Evolutionary conservation across 2,888 invertebrate species (phyloP), one percentile per base, ranked within the genome.

Genomic region (Drosophila pseudotalamancana): DNA sequence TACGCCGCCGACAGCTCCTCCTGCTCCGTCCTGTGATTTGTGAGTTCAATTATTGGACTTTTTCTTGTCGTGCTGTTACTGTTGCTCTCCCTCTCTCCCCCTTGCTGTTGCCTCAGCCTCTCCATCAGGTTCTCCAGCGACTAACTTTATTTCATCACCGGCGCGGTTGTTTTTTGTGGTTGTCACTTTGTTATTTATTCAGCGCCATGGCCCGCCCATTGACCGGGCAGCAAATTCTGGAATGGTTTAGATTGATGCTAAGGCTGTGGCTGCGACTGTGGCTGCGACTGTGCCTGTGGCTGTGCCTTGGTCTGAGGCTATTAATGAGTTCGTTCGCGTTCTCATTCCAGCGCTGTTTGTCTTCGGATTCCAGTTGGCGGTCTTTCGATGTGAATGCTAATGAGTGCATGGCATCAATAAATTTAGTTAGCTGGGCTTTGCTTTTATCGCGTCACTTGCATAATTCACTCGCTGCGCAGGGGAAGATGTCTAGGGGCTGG

Each of bases 391-490:
- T 77, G 70, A 72, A 85, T 88, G 87, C 85, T 88, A 85, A 85
- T 85, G 88, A 88, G 82, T 84, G 87, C 81, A 87, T 87, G 82
- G 78, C 81, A 88, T 80, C 85, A 87, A 84, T 84, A 84, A 84
- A 84, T 88, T 88, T 80, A 77, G 85, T 88, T 81, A 46, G 77
- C 80, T 46, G 51, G 83, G 82, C 87, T 88, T 77, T 80, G 87
- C 75, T 88, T 88, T 84, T 84, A 84, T 84, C 88, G 72, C 70
- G 53, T 65, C 86, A 83, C 88, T 83, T 87, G 88, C 84, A 83
- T 87, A 86, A 80, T 86, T 83, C 82, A 87, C 72, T 63, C 75
- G 59, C 75, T 62, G 77, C 66, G 37, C 73, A 59, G 65, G 42
- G 50, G 64, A 19, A 19, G 9, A 0, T 16, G 46, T n/a, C 6